A percentile compares a stretch with the other conserved stretches of the same genome.
These are phyloP conservation scores for Trichomycterus rosablanca DNA, from an alignment of 2,113 vertebrate genomes.

Conservation along the genomic window DNA sequence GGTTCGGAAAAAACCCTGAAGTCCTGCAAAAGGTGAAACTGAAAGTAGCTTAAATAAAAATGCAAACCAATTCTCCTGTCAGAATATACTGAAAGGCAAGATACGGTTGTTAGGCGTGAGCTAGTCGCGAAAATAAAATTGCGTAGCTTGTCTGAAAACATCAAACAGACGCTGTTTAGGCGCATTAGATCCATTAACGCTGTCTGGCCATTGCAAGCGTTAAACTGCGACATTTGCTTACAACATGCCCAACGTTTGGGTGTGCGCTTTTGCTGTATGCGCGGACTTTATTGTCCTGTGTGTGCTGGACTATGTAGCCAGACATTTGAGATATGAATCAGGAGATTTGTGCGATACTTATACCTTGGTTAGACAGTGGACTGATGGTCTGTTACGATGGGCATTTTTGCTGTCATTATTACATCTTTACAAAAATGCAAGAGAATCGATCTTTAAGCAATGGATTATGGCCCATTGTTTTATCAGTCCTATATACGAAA, in stretches of 20 bases:
- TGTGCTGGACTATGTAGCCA: conserved; percentile 9
- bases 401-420: fast-evolving
- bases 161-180: background rate
- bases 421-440: fast-evolving
- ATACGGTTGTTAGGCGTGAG: too few species aligned
- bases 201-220: background rate
- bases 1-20: background rate
- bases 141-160: too few species aligned
- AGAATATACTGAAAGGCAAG: background rate
- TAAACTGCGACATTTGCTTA: fast-evolving
- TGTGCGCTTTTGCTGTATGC: fast-evolving
- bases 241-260: background rate
- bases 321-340: background rate
- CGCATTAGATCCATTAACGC: background rate
- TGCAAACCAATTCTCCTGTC: too few species aligned
- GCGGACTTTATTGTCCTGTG: conserved; percentile 49
- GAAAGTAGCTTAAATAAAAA: background rate
- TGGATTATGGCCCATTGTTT: conserved; percentile 34
- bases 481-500: conserved; percentile 54
- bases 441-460: conserved; percentile 34
- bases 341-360: background rate
- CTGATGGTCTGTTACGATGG: conserved; percentile 42
- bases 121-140: too few species aligned
- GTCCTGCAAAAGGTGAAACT: background rate
- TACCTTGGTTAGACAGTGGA: conserved; percentile 46